Base-by-base conservation (phyloP, 2,113 vertebrate genomes). In the Puntigrus tetrazona region DNA sequence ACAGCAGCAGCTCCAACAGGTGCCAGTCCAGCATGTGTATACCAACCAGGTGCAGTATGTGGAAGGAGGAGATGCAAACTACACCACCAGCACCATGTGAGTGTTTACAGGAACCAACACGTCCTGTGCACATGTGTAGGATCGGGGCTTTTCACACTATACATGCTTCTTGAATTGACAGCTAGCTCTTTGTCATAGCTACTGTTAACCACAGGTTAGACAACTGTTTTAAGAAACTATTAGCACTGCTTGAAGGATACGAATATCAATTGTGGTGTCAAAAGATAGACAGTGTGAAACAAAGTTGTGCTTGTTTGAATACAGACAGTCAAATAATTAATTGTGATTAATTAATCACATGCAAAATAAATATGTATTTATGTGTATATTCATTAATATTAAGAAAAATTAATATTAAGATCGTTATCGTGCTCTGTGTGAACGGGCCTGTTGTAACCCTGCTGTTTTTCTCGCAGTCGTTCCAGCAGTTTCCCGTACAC, bases 41-140 rank as follows among this genome's bases (percentile, higher is more conserved):
- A 90, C 96, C 88, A 96, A 95, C 91, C 97, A 96, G 90, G 96
- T 97, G 88, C 97, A 98, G 90, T 98, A 97, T 87, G 97, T 97
- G 91, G 97, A 98, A 87, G 96, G 94, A 55, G 94, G 92, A 75
- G 97, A 98, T 11, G 87, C 92, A 88, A 96, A 91, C 93, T 98
- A 98, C 91, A 93, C 96, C 1, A 95, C 96, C 86, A 96, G 95
- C 79, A 96, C 97, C 90, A 97, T 98, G 97, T 98, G 77, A 94
- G 93, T 92, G 41, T 27, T 25, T 1, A 61, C 22, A 41, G 9
- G 20, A 47, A 47, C 3, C 16, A 1, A 8, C 7, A 18, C 31
- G 29, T 1, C 7, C 16, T 67, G 4, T 63, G 59, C 25, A 41
- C 22, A 4, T 43, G 8, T 36, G 69, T 22, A 43, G 69, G n/a